Conservation (phyloP, 2,797 vertebrate species). For the Threskiornis aethiopicus region DNA sequence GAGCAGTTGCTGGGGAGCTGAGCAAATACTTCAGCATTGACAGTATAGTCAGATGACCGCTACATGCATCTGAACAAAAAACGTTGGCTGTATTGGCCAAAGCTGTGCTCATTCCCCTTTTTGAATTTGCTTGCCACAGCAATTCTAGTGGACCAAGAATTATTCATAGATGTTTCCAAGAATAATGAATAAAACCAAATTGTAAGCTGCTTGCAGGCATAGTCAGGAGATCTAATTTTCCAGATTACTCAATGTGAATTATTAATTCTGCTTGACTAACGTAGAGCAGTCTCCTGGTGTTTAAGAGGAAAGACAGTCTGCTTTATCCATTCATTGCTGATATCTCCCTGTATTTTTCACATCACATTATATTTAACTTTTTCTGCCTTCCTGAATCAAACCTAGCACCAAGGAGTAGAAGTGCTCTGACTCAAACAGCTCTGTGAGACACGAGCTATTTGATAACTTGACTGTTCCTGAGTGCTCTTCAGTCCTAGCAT, state of each 20-base stretch:
- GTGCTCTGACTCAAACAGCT: background rate
- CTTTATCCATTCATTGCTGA: background rate
- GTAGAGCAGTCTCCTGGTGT: background rate
- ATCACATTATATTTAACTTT: background rate
- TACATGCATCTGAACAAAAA: background rate
- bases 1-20: background rate
- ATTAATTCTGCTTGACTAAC: conserved; percentile 49
- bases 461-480: background rate
- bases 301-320: background rate
- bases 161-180: conserved; percentile 44
- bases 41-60: background rate
- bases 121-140: conserved; percentile 8
- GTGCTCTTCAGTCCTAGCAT: background rate
- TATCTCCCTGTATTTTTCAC: background rate
- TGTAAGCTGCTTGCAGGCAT: conserved; percentile 35
- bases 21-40: background rate
- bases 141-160: conserved; percentile 29
- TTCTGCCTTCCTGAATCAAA: background rate
- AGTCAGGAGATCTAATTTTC: conserved; percentile 36
- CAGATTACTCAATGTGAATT: conserved; percentile 51
- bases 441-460: background rate
- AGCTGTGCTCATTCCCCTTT: conserved; percentile 1
- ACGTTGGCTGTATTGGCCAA: background rate
- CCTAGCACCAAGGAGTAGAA: background rate
- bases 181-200: conserved; percentile 33